Evolutionary conservation across 2,797 vertebrate species (phyloP).

Genomic region (Acanthornis magna): DNA sequence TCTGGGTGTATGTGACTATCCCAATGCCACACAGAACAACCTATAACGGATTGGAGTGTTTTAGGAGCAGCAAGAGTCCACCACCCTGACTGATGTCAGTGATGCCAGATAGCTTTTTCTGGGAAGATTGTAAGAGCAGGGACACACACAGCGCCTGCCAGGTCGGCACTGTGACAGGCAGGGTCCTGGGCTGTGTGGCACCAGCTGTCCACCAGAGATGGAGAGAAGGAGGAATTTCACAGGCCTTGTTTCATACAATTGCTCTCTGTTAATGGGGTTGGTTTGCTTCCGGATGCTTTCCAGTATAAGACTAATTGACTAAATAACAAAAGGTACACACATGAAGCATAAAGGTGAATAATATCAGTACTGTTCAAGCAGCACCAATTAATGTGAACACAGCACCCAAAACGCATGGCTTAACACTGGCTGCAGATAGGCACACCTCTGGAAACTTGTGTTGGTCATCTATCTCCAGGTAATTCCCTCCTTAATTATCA

Average conservation of each 20-base stretch:
- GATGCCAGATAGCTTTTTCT: not conserved
- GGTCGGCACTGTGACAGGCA: not conserved
- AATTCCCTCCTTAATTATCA: slow-evolving; percentile 6
- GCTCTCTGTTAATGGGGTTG: not conserved
- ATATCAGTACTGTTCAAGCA: not conserved
- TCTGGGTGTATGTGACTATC: not conserved
- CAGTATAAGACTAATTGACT: not conserved
- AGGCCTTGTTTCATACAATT: not conserved
- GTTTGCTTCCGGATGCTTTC: not conserved
- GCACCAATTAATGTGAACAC: not conserved
- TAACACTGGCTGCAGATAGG: not conserved
- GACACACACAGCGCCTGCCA: not conserved
- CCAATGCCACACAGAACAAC: not conserved
- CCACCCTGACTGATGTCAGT: not conserved
- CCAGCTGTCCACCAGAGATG: not conserved
- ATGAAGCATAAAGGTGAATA: not conserved
- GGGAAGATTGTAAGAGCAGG: not conserved
- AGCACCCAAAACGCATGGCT: accelerated
- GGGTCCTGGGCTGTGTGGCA: accelerated
- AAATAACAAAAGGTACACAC: not conserved
- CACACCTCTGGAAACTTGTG: not conserved
- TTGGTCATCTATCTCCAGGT: not conserved
- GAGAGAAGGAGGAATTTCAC: not conserved
- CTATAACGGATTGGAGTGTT: not conserved
- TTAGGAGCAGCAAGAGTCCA: not conserved